Evolutionary conservation across 1,140 invertebrate species (phyloP).

Genomic region (Carposina sasakii): DNA sequence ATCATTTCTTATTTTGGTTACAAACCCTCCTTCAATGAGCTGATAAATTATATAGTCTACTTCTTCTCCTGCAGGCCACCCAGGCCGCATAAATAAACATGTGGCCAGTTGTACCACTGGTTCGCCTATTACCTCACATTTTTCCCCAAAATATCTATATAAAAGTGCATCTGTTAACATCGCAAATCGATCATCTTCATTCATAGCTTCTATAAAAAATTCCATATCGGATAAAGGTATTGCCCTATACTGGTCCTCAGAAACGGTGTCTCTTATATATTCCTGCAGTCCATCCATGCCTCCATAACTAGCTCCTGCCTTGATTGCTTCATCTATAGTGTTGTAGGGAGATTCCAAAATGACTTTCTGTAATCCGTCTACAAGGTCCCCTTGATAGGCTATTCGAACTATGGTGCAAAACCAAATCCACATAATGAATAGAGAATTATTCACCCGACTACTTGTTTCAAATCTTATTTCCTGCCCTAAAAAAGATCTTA

Average conservation of each 20-base stretch:
- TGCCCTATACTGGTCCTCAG: slow-evolving; percentile 23
- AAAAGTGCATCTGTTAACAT: slow-evolving; percentile 22
- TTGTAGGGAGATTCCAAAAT: slow-evolving; percentile 34
- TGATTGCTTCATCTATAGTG: slow-evolving; percentile 29
- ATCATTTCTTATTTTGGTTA: slow-evolving; percentile 22
- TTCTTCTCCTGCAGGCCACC: slow-evolving; percentile 36
- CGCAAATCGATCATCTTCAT: slow-evolving; percentile 32
- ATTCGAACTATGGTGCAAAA: slow-evolving; percentile 43
- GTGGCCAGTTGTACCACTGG: slow-evolving; percentile 19
- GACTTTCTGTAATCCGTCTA: slow-evolving; percentile 30
- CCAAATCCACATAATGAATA: slow-evolving; percentile 46
- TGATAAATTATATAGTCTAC: slow-evolving; percentile 22
- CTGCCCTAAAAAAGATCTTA: slow-evolving; percentile 41
- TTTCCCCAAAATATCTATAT: slow-evolving; percentile 14
- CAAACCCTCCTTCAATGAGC: slow-evolving; percentile 28
- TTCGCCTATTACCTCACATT: slow-evolving; percentile 32
- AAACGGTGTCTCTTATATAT: slow-evolving; percentile 30
- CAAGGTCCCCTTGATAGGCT: slow-evolving; percentile 40
- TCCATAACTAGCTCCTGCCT: slow-evolving; percentile 28
- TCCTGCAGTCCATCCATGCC: slow-evolving; percentile 22
- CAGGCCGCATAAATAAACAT: slow-evolving; percentile 33
- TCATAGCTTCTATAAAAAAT: slow-evolving; percentile 23
- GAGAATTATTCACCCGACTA: slow-evolving; percentile 29
- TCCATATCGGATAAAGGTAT: slow-evolving; percentile 19
- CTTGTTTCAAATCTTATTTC: slow-evolving; percentile 28